Evolutionary conservation across 2,113 vertebrate genomes (phyloP).

Genomic region (Catharus minimus): DNA sequence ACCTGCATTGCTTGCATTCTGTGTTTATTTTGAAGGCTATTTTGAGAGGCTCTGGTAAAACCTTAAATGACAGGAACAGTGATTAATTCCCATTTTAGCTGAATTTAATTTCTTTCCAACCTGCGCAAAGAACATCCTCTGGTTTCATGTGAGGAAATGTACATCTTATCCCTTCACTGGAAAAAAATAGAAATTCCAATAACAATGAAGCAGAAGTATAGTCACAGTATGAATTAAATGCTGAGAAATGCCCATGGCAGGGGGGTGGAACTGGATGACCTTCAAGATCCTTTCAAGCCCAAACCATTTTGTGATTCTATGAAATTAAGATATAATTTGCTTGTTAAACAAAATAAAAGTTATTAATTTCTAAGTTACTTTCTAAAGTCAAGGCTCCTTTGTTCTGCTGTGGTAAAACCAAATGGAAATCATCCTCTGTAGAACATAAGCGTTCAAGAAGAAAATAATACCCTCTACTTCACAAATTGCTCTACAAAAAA

Average conservation of each 20-base stretch:
- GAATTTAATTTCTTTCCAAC: not conserved
- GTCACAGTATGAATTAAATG: not conserved
- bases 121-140: not conserved
- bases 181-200: not conserved
- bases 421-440: not conserved
- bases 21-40: not conserved
- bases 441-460: not conserved
- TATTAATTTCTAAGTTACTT: not conserved
- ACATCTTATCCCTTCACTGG: not conserved
- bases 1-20: not conserved
- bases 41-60: not conserved
- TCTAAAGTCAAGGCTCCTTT: not conserved
- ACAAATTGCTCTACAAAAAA: not conserved
- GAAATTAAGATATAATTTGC: not conserved
- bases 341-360: not conserved
- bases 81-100: not conserved
- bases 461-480: not conserved
- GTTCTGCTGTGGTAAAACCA: not conserved
- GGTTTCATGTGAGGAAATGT: not conserved
- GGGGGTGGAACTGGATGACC: not conserved
- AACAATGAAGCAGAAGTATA: not conserved
- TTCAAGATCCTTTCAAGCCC: not conserved
- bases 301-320: not conserved
- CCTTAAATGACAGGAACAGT: not conserved
- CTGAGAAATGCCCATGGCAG: not conserved